Percentiles rank a stretch among this genome's conserved stretches.
These are phyloP conservation scores for Passerculus sandwichensis DNA, from an alignment of 2,797 vertebrate species.

Conservation along the genomic window DNA sequence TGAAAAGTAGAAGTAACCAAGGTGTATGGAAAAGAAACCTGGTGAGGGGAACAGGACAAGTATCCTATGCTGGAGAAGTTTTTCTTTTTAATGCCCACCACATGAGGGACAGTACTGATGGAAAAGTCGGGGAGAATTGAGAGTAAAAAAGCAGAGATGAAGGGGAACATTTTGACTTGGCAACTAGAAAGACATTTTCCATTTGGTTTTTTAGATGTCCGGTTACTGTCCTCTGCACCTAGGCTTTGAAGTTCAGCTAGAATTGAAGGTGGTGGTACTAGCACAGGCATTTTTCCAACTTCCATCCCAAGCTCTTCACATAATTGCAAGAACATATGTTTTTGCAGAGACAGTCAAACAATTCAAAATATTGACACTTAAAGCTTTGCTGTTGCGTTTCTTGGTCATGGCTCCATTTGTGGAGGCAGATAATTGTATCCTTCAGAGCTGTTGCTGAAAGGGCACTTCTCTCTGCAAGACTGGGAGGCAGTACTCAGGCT, in stretches of 20 bases:
- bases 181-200: background rate
- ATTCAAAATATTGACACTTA: background rate
- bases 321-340: background rate
- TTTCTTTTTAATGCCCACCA: background rate
- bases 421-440: background rate
- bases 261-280: background rate
- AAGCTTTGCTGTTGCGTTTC: background rate
- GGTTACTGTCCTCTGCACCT: accelerated
- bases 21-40: background rate
- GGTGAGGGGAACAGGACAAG: background rate
- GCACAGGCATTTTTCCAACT: background rate
- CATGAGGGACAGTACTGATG: background rate
- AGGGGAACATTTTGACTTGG: background rate
- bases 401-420: background rate
- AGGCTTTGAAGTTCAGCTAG: background rate
- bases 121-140: background rate
- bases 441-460: background rate
- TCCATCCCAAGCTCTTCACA: background rate
- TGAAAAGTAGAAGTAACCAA: background rate
- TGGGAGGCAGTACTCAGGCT: background rate
- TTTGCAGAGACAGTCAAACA: background rate
- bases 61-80: background rate
- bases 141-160: background rate
- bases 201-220: background rate
- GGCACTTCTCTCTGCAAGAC: background rate